phyloP scores from a whole-genome alignment of 2,113 vertebrate genomes.

The Lagopus leucura region DNA sequence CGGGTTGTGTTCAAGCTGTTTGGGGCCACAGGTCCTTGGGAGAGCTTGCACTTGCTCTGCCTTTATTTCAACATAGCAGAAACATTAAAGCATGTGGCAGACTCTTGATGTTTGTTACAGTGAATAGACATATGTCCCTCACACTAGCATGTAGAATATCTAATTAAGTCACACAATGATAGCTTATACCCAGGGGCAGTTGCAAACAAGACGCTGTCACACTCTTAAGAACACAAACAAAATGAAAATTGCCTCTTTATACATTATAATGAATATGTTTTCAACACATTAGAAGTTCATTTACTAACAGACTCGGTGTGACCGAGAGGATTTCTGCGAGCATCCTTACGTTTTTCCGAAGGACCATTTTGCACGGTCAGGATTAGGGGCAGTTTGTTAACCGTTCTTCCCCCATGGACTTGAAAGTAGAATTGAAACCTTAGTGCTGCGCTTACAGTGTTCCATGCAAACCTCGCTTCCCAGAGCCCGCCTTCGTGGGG shows the following conservation, averaged over 20 bases:
- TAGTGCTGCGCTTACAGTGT: not conserved
- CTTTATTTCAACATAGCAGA: constrained; percentile 65
- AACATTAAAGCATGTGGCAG: constrained; percentile 69
- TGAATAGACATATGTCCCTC: constrained; percentile 83
- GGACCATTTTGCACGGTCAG: not conserved
- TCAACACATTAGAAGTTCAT: constrained; percentile 73
- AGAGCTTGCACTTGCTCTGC: constrained; percentile 85
- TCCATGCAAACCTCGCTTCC: not conserved
- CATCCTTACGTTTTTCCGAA: not conserved
- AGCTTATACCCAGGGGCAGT: constrained; percentile 74
- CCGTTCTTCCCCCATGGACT: not conserved
- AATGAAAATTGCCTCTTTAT: constrained; percentile 69
- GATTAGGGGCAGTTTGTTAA: constrained; percentile 52
- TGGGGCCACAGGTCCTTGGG: constrained; percentile 89
- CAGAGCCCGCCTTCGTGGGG: not conserved
- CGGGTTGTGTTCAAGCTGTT: constrained; percentile 84
- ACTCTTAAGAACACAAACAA: constrained; percentile 71
- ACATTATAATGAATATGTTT: constrained; percentile 76
- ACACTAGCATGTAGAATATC: constrained; percentile 76
- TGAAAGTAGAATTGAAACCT: constrained; percentile 7
- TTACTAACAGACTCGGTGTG: constrained; percentile 15
- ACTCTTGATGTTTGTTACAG: constrained; percentile 65
- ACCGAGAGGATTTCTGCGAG: not conserved
- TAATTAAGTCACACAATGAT: constrained; percentile 80
- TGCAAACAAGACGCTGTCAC: constrained; percentile 78